These are phyloP conservation scores for Sminthopsis crassicaudata DNA, from an alignment of 2,113 vertebrate genomes.

Conservation along the genomic window DNA sequence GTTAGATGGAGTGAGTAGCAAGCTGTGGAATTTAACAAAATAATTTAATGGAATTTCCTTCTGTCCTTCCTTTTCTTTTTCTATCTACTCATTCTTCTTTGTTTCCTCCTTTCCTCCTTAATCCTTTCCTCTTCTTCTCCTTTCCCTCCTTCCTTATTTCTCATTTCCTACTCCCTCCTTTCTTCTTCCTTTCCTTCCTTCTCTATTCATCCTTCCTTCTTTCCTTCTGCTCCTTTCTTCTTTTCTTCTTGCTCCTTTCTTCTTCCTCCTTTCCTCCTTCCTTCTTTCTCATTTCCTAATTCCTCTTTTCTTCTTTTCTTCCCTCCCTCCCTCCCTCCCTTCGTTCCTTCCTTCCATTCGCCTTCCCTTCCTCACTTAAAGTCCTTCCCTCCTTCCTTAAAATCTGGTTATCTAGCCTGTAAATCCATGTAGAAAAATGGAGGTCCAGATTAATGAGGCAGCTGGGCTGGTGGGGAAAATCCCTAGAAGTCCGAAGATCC, in stretches of 20 bases:
- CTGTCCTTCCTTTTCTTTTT: too few relatives aligned
- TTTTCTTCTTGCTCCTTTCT: neutral
- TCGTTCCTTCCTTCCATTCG: neutral
- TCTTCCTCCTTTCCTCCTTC: neutral
- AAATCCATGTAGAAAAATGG: neutral
- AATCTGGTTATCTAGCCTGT: conserved; percentile 16
- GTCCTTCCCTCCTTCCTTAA: neutral
- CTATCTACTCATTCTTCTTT: too few relatives aligned
- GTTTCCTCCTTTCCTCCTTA: conserved; percentile 64
- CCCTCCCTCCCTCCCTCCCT: neutral
- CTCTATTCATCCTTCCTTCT: neutral
- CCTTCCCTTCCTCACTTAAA: neutral
- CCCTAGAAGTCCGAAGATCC: neutral
- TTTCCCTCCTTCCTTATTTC: too few relatives aligned
- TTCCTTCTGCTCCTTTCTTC: neutral
- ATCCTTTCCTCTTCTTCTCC: conserved; percentile 62
- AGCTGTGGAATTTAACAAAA: conserved; percentile 77
- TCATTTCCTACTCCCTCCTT: too few relatives aligned
- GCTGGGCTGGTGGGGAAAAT: conserved; percentile 1
- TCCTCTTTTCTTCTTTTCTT: too few relatives aligned
- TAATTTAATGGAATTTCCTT: conserved; percentile 75
- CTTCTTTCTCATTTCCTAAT: too few relatives aligned
- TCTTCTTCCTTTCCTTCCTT: neutral
- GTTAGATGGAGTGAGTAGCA: conserved; percentile 37
- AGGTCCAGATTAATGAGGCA: neutral